Conservation (phyloP, 2,113 vertebrate species). For the Thymallus thymallus region DNA sequence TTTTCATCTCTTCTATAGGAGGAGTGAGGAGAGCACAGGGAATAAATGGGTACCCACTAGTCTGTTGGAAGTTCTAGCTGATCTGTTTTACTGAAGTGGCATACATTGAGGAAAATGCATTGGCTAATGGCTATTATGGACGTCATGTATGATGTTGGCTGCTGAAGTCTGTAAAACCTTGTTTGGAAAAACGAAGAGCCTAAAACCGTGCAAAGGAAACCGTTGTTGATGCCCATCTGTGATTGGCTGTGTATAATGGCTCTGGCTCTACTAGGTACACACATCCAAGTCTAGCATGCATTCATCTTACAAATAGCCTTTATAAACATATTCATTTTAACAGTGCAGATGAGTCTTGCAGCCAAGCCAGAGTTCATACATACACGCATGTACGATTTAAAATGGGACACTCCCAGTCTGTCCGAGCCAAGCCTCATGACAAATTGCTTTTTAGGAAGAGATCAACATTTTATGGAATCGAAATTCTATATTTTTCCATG, state of each 20-base stretch:
- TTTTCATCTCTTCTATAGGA: background rate
- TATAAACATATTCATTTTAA: conserved; percentile 11
- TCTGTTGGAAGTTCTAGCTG: background rate
- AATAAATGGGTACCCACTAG: background rate
- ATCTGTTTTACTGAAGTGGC: background rate
- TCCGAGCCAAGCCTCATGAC: conserved; percentile 24
- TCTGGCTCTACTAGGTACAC: background rate
- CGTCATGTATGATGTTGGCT: background rate
- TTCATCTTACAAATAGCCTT: background rate
- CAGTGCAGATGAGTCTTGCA: conserved; percentile 31
- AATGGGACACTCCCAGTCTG: background rate
- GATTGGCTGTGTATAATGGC: conserved; percentile 13
- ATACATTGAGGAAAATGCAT: background rate
- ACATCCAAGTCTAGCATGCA: conserved; percentile 19
- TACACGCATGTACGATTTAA: conserved; percentile 10
- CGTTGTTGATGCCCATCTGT: conserved; percentile 8
- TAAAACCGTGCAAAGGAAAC: background rate
- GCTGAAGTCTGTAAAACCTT: background rate
- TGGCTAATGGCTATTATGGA: background rate
- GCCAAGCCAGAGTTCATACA: conserved; percentile 15
- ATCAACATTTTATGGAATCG: background rate
- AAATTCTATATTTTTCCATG: background rate
- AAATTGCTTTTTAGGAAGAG: background rate
- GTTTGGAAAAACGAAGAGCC: background rate
- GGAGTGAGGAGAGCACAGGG: background rate